Conservation (phyloP, 2,797 vertebrate species). For the Tamandua tetradactyla region DNA sequence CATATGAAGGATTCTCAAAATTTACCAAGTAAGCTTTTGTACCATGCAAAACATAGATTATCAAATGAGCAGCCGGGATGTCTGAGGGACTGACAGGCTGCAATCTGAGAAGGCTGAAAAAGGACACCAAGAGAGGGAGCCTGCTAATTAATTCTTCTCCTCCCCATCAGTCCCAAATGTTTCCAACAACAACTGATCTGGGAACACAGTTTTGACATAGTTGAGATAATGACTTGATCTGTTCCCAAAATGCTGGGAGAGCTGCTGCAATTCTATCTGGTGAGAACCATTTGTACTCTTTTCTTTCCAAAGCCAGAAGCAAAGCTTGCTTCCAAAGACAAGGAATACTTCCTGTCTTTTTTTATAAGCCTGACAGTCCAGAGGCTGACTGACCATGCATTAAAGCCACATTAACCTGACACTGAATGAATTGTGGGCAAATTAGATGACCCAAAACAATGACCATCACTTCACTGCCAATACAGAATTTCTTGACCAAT, state of each 20-base stretch:
- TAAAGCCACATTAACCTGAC: not conserved
- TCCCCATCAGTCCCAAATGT: constrained; percentile 37
- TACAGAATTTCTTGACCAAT: not conserved
- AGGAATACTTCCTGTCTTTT: constrained; percentile 41
- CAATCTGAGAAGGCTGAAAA: constrained; percentile 80
- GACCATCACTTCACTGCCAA: not conserved
- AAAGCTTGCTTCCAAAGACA: constrained; percentile 1
- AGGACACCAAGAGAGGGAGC: constrained; percentile 66
- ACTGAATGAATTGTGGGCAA: not conserved
- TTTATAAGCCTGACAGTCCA: not conserved
- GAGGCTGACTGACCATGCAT: not conserved
- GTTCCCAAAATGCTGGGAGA: constrained; percentile 33
- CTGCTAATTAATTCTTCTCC: constrained; percentile 74
- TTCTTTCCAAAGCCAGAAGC: constrained; percentile 37
- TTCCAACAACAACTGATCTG: constrained; percentile 45
- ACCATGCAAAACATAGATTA: constrained; percentile 20
- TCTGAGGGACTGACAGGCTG: constrained; percentile 40
- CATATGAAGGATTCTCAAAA: not conserved
- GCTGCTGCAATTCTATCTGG: constrained; percentile 50
- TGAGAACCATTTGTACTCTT: constrained; percentile 48
- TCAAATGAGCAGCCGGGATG: constrained; percentile 37
- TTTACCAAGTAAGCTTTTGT: not conserved
- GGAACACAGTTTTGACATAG: constrained; percentile 24
- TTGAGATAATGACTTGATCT: constrained; percentile 48
- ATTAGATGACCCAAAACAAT: constrained; percentile 16